Conservation (phyloP, 2,113 vertebrate genomes). For the Hemiscyllium ocellatum region DNA sequence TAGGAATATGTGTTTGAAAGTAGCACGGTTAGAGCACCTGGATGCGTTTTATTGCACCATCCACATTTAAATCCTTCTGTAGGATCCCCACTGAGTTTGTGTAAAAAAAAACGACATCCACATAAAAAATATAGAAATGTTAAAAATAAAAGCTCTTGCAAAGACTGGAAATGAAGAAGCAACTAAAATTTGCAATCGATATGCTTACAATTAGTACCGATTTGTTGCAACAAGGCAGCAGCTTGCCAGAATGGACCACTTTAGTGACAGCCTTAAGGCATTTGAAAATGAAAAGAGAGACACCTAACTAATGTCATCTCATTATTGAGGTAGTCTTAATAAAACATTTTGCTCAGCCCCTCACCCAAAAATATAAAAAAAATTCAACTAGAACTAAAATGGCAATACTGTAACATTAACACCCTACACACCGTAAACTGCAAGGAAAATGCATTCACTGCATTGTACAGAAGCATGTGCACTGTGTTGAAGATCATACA, state of each 20-base stretch:
- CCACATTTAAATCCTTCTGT: constrained; percentile 32
- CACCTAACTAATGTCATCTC: constrained; percentile 61
- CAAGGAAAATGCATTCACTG: constrained; percentile 81
- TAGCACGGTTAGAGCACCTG: constrained; percentile 1
- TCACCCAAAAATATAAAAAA: constrained; percentile 65
- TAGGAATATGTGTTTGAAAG: not conserved
- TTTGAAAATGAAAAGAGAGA: constrained; percentile 59
- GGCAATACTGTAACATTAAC: constrained; percentile 84
- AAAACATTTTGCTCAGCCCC: constrained; percentile 66
- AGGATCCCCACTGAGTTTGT: constrained; percentile 29
- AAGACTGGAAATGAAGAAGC: constrained; percentile 51
- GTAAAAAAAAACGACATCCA: not conserved
- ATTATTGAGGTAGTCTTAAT: constrained; percentile 89
- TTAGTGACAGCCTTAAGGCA: constrained; percentile 44
- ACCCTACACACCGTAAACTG: constrained; percentile 93
- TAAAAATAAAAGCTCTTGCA: constrained; percentile 17
- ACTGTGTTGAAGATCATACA: constrained; percentile 98
- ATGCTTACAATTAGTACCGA: constrained; percentile 25
- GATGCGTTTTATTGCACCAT: constrained; percentile 33
- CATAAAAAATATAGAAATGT: not conserved
- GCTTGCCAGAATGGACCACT: constrained; percentile 43
- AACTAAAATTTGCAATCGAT: constrained; percentile 42
- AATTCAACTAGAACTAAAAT: constrained; percentile 72
- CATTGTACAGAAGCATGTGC: constrained; percentile 92
- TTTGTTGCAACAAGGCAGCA: constrained; percentile 34